These are phyloP conservation scores for Heliconius cydno DNA, from an alignment of 2,888 invertebrate species.

Conservation along the genomic window DNA sequence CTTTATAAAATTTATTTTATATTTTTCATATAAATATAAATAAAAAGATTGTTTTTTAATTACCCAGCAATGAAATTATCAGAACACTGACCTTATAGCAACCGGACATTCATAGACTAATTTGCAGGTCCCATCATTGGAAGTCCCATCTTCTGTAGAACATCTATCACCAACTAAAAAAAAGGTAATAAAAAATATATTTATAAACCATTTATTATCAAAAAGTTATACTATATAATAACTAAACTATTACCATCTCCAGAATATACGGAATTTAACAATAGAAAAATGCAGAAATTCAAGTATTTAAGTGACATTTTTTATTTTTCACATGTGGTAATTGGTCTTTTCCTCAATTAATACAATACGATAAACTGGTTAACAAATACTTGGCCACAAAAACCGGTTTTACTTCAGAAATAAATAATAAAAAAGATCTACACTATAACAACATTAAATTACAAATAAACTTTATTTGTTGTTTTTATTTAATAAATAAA, in stretches of 20 bases:
- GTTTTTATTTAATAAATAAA: not conserved
- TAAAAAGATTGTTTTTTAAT: too few species aligned
- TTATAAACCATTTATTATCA: not conserved
- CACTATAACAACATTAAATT: not conserved
- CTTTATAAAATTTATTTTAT: too few species aligned
- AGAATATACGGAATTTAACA: conserved; percentile 8
- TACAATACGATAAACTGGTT: conserved; percentile 1
- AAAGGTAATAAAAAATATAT: conserved; percentile 1
- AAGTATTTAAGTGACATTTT: conserved; percentile 12
- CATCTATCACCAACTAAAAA: conserved; percentile 68
- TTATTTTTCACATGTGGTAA: conserved; percentile 4
- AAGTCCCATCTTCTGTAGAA: conserved; percentile 54
- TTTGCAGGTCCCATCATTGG: conserved; percentile 60
- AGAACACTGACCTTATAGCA: conserved; percentile 64
- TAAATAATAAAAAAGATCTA: not conserved
- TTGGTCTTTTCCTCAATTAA: conserved; percentile 9
- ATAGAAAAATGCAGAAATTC: not conserved
- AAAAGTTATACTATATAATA: not conserved
- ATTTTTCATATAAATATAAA: too few species aligned
- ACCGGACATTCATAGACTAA: conserved; percentile 61
- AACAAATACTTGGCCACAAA: not conserved
- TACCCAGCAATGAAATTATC: not conserved
- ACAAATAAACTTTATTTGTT: not conserved
- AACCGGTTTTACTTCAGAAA: conserved; percentile 6
- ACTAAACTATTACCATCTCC: conserved; percentile 13